Evolutionary conservation across 2,888 invertebrate genomes (phyloP).

Genomic region (Gastracanthus pulcherrimus): DNA sequence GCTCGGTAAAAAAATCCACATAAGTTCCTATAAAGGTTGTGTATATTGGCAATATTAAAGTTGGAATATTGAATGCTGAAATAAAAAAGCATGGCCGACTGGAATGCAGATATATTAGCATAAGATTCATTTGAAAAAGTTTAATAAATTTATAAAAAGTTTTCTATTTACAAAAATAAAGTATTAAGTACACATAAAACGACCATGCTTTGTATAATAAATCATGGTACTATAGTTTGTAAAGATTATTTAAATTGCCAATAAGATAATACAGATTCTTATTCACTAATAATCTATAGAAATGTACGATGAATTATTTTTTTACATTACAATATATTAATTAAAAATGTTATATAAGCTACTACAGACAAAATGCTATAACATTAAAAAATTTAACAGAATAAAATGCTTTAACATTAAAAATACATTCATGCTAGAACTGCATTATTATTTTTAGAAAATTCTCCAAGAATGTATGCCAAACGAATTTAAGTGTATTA

Average conservation of each 20-base stretch:
- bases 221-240: background rate
- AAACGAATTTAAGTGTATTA: no score
- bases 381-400: no score
- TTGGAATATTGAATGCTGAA: background rate
- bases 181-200: background rate
- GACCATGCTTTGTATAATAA: background rate
- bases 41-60: slow-evolving; percentile 12
- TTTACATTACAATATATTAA: background rate
- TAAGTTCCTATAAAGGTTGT: slow-evolving; percentile 44
- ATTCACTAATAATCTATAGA: background rate
- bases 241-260: slow-evolving; percentile 15
- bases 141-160: background rate
- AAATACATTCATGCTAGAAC: no score
- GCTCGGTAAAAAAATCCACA: slow-evolving; percentile 38
- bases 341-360: no score
- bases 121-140: no score
- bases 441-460: no score
- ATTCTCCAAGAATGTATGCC: no score
- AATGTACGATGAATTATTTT: background rate
- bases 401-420: no score
- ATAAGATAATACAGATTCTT: background rate
- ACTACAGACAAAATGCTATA: no score
- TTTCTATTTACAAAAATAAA: background rate
- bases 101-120: no score
- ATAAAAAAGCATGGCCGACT: no score